Evolutionary conservation across 2,888 invertebrate genomes (phyloP).

Genomic region (Tetanocera ferruginea): DNA sequence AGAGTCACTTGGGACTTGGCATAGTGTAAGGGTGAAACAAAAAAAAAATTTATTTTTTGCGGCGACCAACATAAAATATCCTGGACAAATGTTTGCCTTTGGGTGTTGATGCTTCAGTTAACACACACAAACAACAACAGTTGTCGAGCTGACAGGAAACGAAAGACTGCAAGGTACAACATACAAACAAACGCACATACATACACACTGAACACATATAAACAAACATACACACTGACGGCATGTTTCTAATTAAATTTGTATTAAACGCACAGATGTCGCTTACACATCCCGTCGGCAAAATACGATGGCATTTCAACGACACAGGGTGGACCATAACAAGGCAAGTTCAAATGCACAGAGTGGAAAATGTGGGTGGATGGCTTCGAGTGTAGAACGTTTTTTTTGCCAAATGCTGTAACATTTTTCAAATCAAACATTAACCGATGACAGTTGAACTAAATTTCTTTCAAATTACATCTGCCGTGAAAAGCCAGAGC

Average conservation of each 20-base stretch:
- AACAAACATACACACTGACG: slow-evolving; percentile 29
- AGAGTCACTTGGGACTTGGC: neutral
- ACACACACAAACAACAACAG: neutral
- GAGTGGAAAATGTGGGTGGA: neutral
- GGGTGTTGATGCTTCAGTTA: neutral
- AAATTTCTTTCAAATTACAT: slow-evolving; percentile 14
- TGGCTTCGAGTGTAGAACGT: neutral
- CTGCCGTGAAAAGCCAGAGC: neutral
- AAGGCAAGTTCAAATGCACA: neutral
- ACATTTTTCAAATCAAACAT: neutral
- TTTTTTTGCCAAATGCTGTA: neutral
- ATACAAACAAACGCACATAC: neutral
- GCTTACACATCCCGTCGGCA: slow-evolving; percentile 53
- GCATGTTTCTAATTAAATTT: slow-evolving; percentile 59
- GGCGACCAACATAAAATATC: neutral
- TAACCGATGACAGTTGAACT: neutral
- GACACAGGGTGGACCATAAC: neutral
- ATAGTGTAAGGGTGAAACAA: no score
- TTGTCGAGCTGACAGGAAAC: slow-evolving; percentile 20
- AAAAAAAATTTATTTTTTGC: neutral
- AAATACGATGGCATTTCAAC: slow-evolving; percentile 32
- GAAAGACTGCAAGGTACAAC: slow-evolving; percentile 4
- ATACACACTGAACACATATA: no score
- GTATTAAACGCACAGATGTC: slow-evolving; percentile 60
- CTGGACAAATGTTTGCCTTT: neutral